phyloP scores from a whole-genome alignment of 2,113 vertebrate species.

The Plectropomus leopardus region DNA sequence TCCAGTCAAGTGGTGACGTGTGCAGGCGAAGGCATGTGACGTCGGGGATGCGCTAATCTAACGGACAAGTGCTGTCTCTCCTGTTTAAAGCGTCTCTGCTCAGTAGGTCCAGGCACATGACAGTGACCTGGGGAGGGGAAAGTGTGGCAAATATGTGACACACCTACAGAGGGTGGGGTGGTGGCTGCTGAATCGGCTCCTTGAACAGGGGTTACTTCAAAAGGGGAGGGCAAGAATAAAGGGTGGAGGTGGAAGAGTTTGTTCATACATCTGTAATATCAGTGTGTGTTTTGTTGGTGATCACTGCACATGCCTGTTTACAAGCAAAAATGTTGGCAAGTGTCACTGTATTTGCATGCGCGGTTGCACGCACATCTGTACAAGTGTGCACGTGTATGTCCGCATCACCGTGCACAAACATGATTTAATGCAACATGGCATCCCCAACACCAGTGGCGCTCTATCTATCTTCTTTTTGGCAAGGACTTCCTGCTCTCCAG shows the following conservation, averaged over 20 bases:
- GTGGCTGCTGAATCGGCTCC: constrained; percentile 32
- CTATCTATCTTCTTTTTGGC: constrained; percentile 73
- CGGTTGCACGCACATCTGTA: constrained; percentile 32
- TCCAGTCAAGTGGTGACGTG: constrained; percentile 74
- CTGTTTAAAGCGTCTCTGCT: constrained; percentile 69
- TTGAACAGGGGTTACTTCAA: constrained; percentile 6
- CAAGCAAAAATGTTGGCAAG: constrained; percentile 20
- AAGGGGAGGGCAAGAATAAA: constrained; percentile 33
- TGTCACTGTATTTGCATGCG: constrained; percentile 33
- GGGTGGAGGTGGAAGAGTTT: constrained; percentile 10
- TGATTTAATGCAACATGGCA: constrained; percentile 80
- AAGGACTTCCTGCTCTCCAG: constrained; percentile 73
- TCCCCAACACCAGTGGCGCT: constrained; percentile 75
- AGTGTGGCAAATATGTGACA: constrained; percentile 59
- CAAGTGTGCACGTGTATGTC: constrained; percentile 42
- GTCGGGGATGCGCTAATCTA: constrained; percentile 74
- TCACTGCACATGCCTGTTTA: constrained; percentile 34
- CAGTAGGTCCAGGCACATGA: constrained; percentile 61
- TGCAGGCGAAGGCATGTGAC: constrained; percentile 71
- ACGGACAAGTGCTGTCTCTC: constrained; percentile 78
- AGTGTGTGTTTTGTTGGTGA: constrained; percentile 22
- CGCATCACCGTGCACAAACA: constrained; percentile 45
- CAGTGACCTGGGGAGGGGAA: constrained; percentile 67
- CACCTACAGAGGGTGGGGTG: constrained; percentile 65
- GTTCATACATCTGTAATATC: constrained; percentile 8